phyloP scores from a whole-genome alignment of 53 echinoderm and acorn worm genomes.

The Antedon mediterranea region DNA sequence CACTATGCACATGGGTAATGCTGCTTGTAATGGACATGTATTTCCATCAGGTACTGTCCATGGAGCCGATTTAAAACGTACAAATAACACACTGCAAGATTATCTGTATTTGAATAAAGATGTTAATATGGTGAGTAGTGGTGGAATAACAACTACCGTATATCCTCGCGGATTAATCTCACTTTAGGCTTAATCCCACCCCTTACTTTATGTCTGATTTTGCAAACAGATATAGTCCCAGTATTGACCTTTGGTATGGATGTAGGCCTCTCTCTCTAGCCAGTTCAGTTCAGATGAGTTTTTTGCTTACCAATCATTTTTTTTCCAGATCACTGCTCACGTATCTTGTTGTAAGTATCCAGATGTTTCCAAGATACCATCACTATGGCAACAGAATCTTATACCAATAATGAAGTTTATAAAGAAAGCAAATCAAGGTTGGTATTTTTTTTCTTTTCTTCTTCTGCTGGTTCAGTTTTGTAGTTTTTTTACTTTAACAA shows the following conservation, averaged over 20 bases:
- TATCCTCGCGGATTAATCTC: too few relatives aligned
- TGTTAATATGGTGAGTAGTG: constrained; percentile 65
- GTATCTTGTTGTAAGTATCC: constrained; percentile 85
- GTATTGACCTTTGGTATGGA: too few relatives aligned
- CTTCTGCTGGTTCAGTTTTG: too few relatives aligned
- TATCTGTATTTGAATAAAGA: constrained; percentile 50
- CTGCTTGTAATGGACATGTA: constrained; percentile 28
- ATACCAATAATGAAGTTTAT: constrained; percentile 47
- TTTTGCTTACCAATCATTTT: not conserved
- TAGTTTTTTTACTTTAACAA: not conserved
- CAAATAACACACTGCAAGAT: constrained; percentile 61
- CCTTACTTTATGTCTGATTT: too few relatives aligned
- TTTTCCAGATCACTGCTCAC: constrained; percentile 61
- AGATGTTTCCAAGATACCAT: constrained; percentile 19
- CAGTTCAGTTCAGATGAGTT: too few relatives aligned
- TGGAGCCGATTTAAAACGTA: constrained; percentile 43
- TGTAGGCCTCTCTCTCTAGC: too few relatives aligned
- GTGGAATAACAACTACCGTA: too few relatives aligned
- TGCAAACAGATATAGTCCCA: too few relatives aligned
- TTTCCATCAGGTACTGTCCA: constrained; percentile 35
- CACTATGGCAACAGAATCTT: constrained; percentile 58
- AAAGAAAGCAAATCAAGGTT: constrained; percentile 63
- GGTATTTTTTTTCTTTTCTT: too few relatives aligned
- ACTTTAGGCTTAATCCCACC: too few relatives aligned
- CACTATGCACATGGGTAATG: constrained; percentile 41